Conservation (phyloP, 2,797 vertebrate genomes). For the Sylvia borin region DNA sequence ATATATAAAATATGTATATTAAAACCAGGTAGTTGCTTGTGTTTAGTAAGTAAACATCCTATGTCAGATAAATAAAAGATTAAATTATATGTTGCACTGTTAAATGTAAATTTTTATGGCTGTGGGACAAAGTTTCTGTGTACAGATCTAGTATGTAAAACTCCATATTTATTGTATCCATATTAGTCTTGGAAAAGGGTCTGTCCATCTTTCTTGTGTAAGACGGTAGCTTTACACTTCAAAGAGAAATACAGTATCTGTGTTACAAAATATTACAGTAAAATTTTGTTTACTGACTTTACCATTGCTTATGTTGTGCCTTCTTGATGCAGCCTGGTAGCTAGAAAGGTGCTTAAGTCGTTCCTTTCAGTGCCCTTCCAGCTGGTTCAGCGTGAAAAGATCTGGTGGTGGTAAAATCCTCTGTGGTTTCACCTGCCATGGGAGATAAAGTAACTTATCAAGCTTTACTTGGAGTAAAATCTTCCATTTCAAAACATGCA, state of each 20-base stretch:
- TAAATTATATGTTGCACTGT: slow-evolving; percentile 95
- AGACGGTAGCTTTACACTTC: slow-evolving; percentile 94
- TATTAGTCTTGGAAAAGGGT: slow-evolving; percentile 93
- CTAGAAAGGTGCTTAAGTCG: background rate
- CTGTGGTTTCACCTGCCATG: background rate
- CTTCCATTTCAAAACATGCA: background rate
- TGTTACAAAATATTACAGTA: slow-evolving; percentile 97
- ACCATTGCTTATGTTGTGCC: slow-evolving; percentile 67
- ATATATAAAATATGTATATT: slow-evolving; percentile 84
- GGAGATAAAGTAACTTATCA: background rate
- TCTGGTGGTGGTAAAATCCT: background rate
- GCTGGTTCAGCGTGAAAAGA: background rate
- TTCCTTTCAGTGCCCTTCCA: background rate
- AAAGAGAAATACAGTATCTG: slow-evolving; percentile 86
- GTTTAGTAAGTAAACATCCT: slow-evolving; percentile 87
- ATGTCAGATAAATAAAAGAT: slow-evolving; percentile 87
- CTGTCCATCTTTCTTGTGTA: slow-evolving; percentile 88
- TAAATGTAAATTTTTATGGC: slow-evolving; percentile 98
- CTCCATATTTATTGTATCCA: slow-evolving; percentile 98
- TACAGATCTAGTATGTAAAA: slow-evolving; percentile 97
- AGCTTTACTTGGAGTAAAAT: background rate
- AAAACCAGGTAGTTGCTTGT: slow-evolving; percentile 90
- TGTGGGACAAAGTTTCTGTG: slow-evolving; percentile 92
- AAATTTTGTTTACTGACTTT: slow-evolving; percentile 96
- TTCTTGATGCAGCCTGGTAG: slow-evolving; percentile 45